A percentile compares a stretch with the other conserved stretches of the same genome.
These are phyloP conservation scores for Lamprotornis superbus DNA, from an alignment of 2,113 vertebrate species.

Conservation along the genomic window DNA sequence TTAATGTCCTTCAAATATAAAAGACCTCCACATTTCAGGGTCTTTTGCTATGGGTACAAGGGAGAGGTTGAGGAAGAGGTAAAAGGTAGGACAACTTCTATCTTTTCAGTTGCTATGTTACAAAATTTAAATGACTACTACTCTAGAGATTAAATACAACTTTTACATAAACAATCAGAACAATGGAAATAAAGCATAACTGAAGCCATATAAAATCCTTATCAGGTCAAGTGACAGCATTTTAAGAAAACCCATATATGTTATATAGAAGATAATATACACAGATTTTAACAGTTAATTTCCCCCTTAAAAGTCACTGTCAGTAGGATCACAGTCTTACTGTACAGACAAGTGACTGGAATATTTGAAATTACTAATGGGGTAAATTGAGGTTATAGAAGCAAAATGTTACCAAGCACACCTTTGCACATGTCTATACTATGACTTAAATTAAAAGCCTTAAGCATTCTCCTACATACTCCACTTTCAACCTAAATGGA, in stretches of 20 bases:
- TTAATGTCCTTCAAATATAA: slow-evolving; percentile 54
- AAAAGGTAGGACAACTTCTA: not conserved
- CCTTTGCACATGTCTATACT: not conserved
- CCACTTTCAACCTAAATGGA: not conserved
- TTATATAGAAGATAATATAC: slow-evolving; percentile 45
- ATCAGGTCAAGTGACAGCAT: slow-evolving; percentile 12
- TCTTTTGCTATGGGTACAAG: not conserved
- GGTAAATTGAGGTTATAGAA: slow-evolving; percentile 14
- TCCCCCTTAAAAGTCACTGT: slow-evolving; percentile 25
- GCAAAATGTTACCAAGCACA: slow-evolving; percentile 4
- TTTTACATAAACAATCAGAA: slow-evolving; percentile 39
- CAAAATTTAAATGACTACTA: not conserved
- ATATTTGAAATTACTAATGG: not conserved
- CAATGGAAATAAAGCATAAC: not conserved
- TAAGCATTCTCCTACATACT: slow-evolving; percentile 13
- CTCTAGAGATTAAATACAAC: slow-evolving; percentile 37
- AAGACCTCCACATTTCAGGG: not conserved
- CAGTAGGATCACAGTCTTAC: not conserved
- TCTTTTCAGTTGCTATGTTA: not conserved
- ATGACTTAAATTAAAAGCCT: slow-evolving; percentile 26
- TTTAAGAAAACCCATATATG: slow-evolving; percentile 20
- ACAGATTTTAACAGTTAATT: not conserved
- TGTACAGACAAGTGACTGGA: not conserved
- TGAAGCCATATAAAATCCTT: slow-evolving; percentile 16
- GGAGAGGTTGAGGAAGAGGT: not conserved